Conservation (phyloP, 2,113 vertebrate genomes). For the Ia io region DNA sequence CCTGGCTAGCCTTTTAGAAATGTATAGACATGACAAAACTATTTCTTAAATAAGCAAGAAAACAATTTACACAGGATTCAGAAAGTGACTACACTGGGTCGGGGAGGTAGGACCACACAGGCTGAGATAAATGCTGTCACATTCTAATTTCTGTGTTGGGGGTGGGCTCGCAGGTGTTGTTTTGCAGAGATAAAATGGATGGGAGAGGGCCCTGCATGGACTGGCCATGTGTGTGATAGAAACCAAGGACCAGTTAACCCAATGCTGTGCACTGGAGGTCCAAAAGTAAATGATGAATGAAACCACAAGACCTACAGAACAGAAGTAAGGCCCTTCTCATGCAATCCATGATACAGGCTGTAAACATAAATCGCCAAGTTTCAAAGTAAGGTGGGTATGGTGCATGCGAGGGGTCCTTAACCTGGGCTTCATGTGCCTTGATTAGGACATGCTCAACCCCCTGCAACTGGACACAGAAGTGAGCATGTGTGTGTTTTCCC, state of each 20-base stretch:
- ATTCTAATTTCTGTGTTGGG: background rate
- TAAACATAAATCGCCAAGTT: background rate
- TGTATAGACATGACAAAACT: background rate
- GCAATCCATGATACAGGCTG: background rate
- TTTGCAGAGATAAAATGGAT: background rate
- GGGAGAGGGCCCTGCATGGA: background rate
- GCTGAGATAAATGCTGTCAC: background rate
- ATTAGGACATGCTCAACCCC: background rate
- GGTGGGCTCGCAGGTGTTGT: background rate
- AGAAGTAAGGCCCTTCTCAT: background rate
- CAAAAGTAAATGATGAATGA: background rate
- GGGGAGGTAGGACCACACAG: too few relatives aligned
- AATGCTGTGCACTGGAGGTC: background rate
- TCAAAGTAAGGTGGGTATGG: background rate
- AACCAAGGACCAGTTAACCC: background rate
- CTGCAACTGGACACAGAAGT: background rate
- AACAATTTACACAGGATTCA: background rate
- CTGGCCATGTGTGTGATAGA: background rate
- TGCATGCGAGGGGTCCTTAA: background rate
- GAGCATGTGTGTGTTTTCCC: background rate
- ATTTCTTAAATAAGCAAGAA: background rate
- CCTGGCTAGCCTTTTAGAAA: background rate
- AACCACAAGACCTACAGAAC: background rate
- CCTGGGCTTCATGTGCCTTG: background rate
- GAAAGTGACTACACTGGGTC: fast-evolving